Conservation (phyloP, 2,888 invertebrate species). For the Bellardia bayeri region DNA sequence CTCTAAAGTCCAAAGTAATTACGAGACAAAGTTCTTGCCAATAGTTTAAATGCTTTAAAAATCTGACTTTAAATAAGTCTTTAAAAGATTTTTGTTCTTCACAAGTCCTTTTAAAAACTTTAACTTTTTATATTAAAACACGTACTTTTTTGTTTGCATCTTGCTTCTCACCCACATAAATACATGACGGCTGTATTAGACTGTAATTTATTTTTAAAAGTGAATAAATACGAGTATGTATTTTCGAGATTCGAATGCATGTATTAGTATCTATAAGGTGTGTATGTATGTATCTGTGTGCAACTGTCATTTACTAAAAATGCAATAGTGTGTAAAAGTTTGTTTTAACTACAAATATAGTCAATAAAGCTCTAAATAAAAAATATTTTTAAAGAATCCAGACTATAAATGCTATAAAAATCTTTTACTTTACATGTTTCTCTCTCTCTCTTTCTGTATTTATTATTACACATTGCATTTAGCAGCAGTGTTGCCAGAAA, state of each 20-base stretch:
- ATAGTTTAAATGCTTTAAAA: not conserved
- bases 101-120: conserved; percentile 44
- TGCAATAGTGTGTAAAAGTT: not conserved
- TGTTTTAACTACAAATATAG: conserved; percentile 12
- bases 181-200: not conserved
- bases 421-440: not conserved
- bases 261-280: no score
- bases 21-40: not conserved
- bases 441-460: no score
- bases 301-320: no score
- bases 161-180: not conserved
- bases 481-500: no score
- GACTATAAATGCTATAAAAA: not conserved
- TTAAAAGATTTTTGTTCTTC: not conserved
- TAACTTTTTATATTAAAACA: conserved; percentile 1
- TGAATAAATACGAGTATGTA: no score
- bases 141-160: not conserved
- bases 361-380: conserved; percentile 18
- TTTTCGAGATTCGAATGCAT: no score
- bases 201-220: no score
- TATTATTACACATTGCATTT: no score
- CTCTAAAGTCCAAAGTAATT: conserved; percentile 27
- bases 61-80: not conserved
- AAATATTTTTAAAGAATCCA: conserved; percentile 11
- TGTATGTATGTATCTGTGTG: no score